These are phyloP conservation scores for Oncopeltus fasciatus DNA, from an alignment of 1,140 invertebrate genomes.

Conservation along the genomic window DNA sequence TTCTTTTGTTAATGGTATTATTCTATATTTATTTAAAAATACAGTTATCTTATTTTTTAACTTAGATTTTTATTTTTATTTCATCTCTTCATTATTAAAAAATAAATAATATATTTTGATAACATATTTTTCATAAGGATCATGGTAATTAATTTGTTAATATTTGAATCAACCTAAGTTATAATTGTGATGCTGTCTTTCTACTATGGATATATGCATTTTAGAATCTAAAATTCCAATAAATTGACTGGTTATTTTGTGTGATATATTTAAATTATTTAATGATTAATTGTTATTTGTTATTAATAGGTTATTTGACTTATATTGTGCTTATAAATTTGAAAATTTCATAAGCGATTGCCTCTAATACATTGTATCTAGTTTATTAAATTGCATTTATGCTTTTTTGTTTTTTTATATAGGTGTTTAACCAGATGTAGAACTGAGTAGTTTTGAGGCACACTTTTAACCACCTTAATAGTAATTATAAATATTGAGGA, in stretches of 20 bases:
- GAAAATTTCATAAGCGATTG: background rate
- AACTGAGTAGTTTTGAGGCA: background rate
- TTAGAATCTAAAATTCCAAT: background rate
- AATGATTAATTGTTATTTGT: background rate
- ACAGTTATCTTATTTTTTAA: background rate
- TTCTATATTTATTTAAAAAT: background rate
- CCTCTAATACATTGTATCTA: background rate
- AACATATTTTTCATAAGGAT: background rate
- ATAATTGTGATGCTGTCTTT: background rate
- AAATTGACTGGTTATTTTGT: background rate
- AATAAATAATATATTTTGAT: background rate
- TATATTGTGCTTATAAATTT: background rate
- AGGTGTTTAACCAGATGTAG: background rate
- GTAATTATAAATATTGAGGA: background rate
- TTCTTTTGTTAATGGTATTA: background rate
- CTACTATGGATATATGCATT: background rate
- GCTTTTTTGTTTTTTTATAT: background rate
- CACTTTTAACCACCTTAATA: background rate
- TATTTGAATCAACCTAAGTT: background rate
- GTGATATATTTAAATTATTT: background rate
- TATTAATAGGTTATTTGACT: background rate
- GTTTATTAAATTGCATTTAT: background rate
- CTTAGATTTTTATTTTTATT: background rate
- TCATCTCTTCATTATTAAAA: background rate
- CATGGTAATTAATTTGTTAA: background rate